Percentiles rank a stretch among this genome's conserved stretches.
Conservation (phyloP, 2,888 invertebrate species). For the Trachelus iudaicus region DNA sequence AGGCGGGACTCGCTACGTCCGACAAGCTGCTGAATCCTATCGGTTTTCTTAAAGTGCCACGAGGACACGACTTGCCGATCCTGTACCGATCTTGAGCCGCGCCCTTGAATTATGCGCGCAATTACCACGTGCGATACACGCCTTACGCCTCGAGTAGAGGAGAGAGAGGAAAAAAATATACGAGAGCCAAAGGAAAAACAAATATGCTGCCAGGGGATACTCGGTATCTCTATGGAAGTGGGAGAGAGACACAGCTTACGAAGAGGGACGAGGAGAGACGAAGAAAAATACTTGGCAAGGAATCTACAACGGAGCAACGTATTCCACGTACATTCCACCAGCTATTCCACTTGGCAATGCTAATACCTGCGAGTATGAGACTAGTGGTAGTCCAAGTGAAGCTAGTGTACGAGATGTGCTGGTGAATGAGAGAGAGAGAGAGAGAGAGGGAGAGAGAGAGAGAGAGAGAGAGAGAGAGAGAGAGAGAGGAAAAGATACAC, state of each 20-base stretch:
- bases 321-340: neutral
- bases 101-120: slow-evolving; percentile 59
- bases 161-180: neutral
- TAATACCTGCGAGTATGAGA: neutral
- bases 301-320: slow-evolving; percentile 12
- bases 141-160: slow-evolving; percentile 12
- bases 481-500: neutral
- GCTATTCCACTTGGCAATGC: neutral
- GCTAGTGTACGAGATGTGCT: slow-evolving; percentile 11
- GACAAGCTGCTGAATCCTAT: slow-evolving; percentile 44
- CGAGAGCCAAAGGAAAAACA: neutral
- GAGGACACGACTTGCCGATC: neutral
- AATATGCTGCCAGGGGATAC: neutral
- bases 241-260: neutral
- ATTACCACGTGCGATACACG: slow-evolving; percentile 40
- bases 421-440: neutral
- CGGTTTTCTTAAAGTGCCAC: slow-evolving; percentile 55
- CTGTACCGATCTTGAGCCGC: slow-evolving; percentile 33
- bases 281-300: slow-evolving; percentile 17
- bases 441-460: neutral
- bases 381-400: neutral
- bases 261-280: neutral
- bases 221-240: neutral
- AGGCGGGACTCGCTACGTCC: slow-evolving; percentile 2
- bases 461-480: neutral